Base-by-base conservation (phyloP, 1,140 invertebrate genomes). In the Tetramorium parvispinum region DNA sequence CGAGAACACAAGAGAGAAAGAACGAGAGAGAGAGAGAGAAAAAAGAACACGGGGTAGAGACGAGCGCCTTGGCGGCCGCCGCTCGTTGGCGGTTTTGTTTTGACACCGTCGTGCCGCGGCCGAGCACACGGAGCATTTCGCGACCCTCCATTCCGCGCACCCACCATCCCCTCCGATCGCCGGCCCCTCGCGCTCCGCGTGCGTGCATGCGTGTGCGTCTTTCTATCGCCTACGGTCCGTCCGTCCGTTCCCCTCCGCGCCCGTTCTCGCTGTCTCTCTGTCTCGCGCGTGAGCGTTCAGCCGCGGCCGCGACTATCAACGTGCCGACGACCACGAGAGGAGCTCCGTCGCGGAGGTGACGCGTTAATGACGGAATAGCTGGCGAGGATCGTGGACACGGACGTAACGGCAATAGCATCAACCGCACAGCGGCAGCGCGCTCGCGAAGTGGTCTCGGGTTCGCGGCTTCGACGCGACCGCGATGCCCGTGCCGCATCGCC, bases 401-500 rank as follows among this genome's bases (percentile, higher is more conserved):
- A 32, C 5, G 32, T 8, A 51, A 24, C 27, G 66, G 46, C 37
- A 43, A 10, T 55, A 63, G 24, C 18, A 40, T 37, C 32, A 32
- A n/a, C n/a, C n/a, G n/a, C n/a, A 51, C 49, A 51, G 51, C 71
- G 77, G 70, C 83, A 43, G 51, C 49, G 46, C 65, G 46, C 65
- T 66, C 71, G 61, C 82, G 81, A 88, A 85, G 81, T 73, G 51
- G 49, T 75, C 37, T 86, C 76, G 70, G 66, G 68, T 68, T 85
- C 85, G 57, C 85, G 63, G 77, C 66, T 66, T 85, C 75, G 87
- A 76, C 81, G 91, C 91, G 92, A 91, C 88, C 92, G 92, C 91
- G 91, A 94, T 93, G 93, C 92, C 89, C 92, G 91, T 90, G 91
- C 92, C 91, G 92, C 91, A 90, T 91, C 91, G 88, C 85, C 82